phyloP scores from a whole-genome alignment of 2,888 invertebrate species.

The Diadromus collaris region DNA sequence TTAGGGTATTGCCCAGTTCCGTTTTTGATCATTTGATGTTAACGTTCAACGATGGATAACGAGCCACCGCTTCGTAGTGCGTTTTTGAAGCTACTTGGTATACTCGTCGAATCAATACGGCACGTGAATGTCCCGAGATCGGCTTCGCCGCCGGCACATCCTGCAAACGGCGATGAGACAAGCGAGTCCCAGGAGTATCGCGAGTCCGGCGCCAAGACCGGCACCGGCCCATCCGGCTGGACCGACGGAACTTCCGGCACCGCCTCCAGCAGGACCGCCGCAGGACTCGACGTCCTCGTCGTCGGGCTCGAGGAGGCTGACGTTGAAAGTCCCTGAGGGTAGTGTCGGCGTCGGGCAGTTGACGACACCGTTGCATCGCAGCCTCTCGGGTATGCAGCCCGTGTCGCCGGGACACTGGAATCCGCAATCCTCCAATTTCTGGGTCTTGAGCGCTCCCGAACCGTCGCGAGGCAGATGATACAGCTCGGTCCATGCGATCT shows the following conservation, averaged over 20 bases:
- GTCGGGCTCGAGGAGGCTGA: slow-evolving; percentile 81
- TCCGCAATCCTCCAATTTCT: slow-evolving; percentile 89
- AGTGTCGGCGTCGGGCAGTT: slow-evolving; percentile 89
- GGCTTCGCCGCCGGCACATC: slow-evolving; percentile 83
- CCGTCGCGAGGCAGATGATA: slow-evolving; percentile 92
- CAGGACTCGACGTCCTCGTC: slow-evolving; percentile 91
- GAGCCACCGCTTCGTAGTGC: too few relatives aligned
- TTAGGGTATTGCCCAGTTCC: not conserved
- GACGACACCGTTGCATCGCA: slow-evolving; percentile 93
- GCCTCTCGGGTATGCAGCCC: slow-evolving; percentile 91
- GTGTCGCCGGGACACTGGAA: slow-evolving; percentile 94
- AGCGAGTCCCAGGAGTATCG: slow-evolving; percentile 82
- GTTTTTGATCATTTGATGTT: not conserved
- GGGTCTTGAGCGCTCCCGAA: slow-evolving; percentile 90
- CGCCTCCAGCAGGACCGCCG: slow-evolving; percentile 80
- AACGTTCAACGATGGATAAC: not conserved
- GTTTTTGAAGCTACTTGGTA: not conserved
- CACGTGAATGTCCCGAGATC: slow-evolving; percentile 83
- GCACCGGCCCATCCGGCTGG: slow-evolving; percentile 83
- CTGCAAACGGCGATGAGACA: slow-evolving; percentile 84
- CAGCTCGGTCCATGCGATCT: slow-evolving; percentile 94
- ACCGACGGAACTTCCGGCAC: slow-evolving; percentile 80
- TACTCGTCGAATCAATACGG: slow-evolving; percentile 81
- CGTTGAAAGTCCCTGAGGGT: slow-evolving; percentile 63
- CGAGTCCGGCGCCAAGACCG: slow-evolving; percentile 84